Evolutionary conservation across 64 coral and sea anemone genomes (phyloP).

Genomic region (Pocillopora damicornis): DNA sequence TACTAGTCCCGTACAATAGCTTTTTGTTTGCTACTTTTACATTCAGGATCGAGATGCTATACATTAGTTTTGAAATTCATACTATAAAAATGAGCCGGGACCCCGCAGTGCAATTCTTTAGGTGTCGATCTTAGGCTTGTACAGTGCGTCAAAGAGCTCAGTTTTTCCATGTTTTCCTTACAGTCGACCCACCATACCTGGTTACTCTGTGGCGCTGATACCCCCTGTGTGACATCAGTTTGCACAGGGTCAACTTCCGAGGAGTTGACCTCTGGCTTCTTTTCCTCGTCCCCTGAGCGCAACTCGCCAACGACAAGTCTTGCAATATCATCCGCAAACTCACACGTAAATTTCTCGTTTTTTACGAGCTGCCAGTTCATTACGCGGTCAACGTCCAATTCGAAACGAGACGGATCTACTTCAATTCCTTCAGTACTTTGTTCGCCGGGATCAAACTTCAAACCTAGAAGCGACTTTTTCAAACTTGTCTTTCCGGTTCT

Average conservation of each 20-base stretch:
- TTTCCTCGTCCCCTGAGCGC: not conserved
- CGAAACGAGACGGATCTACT: conserved; percentile 51
- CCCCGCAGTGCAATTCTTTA: too few species aligned
- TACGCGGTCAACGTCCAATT: conserved; percentile 30
- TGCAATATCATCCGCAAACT: conserved; percentile 47
- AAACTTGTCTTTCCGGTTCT: conserved; percentile 67
- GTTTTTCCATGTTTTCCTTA: not conserved
- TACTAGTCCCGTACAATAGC: too few species aligned
- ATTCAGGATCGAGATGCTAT: too few species aligned
- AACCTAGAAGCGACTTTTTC: conserved; percentile 54
- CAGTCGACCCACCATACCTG: conserved; percentile 14
- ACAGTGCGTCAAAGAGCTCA: not conserved
- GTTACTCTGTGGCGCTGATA: not conserved
- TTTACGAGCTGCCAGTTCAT: conserved; percentile 38
- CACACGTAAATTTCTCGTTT: conserved; percentile 30
- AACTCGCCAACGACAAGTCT: conserved; percentile 20
- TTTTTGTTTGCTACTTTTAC: too few species aligned
- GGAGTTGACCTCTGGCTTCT: not conserved
- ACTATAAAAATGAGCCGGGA: too few species aligned
- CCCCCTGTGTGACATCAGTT: conserved; percentile 16
- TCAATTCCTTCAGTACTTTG: conserved; percentile 53
- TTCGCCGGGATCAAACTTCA: conserved; percentile 45
- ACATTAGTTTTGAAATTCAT: too few species aligned
- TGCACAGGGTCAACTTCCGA: not conserved
- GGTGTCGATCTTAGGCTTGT: too few species aligned